Evolutionary conservation across 92 coral and sea anemone genomes (phyloP).

Genomic region (Ricordea florida): DNA sequence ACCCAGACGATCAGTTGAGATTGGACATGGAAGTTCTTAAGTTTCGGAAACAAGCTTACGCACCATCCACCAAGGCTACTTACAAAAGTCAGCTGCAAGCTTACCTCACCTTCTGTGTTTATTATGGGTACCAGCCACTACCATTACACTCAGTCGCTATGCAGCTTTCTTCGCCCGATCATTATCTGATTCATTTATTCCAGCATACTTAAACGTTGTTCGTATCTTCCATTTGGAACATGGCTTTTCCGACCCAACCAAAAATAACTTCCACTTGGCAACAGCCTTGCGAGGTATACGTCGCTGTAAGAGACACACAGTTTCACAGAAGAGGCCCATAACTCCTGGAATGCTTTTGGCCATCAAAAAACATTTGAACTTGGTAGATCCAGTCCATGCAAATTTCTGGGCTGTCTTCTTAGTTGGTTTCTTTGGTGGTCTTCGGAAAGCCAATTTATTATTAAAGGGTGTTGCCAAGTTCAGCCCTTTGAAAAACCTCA

Average conservation of each 20-base stretch:
- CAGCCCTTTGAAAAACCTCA: slow-evolving; percentile 2
- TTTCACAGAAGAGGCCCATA: slow-evolving; percentile 1
- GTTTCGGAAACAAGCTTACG: slow-evolving; percentile 15
- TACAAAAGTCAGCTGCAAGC: background rate
- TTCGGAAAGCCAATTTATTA: background rate
- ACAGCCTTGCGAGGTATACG: background rate
- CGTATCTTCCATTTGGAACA: slow-evolving; percentile 22
- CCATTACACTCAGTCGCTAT: slow-evolving; percentile 31
- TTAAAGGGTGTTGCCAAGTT: slow-evolving; percentile 6
- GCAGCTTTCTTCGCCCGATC: no score
- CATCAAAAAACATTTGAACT: slow-evolving; percentile 1
- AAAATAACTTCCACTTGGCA: slow-evolving; percentile 2
- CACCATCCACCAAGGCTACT: background rate
- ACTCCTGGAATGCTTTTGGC: slow-evolving; percentile 8
- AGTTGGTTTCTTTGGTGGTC: slow-evolving; percentile 1
- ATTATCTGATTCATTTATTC: no score
- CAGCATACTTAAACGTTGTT: slow-evolving; percentile 10
- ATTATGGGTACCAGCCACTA: slow-evolving; percentile 18
- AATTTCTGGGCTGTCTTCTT: slow-evolving; percentile 34
- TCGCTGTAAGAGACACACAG: slow-evolving; percentile 2
- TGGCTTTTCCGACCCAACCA: slow-evolving; percentile 12
- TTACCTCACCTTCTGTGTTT: slow-evolving; percentile 20
- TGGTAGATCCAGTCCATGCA: slow-evolving; percentile 18
- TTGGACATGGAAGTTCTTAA: slow-evolving; percentile 22
- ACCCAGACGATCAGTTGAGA: slow-evolving; percentile 20